Conservation (phyloP, 2,797 vertebrate species). For the Peromyscus attwateri region DNA sequence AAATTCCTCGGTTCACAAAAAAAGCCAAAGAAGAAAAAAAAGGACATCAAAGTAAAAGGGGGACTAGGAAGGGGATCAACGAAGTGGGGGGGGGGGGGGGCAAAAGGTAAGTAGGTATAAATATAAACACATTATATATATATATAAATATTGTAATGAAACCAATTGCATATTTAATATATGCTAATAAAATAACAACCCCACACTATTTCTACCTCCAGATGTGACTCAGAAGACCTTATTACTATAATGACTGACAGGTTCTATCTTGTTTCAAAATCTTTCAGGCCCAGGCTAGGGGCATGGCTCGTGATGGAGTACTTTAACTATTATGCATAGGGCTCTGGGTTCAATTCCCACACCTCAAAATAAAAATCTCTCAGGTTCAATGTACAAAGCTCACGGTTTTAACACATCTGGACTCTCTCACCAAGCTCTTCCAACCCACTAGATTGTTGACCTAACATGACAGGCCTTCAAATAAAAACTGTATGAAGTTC, state of each 20-base stretch:
- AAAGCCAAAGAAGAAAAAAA: neutral
- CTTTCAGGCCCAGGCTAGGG: neutral
- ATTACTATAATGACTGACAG: neutral
- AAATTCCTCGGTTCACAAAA: neutral
- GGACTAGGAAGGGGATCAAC: neutral
- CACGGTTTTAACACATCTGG: slow-evolving; percentile 49
- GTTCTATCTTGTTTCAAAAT: slow-evolving; percentile 53
- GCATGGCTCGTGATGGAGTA: neutral
- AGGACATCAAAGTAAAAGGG: neutral
- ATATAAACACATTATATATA: neutral
- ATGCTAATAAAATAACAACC: neutral
- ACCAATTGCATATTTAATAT: neutral
- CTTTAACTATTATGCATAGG: neutral
- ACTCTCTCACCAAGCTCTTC: slow-evolving; percentile 33
- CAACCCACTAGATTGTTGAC: slow-evolving; percentile 16
- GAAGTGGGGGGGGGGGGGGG: neutral
- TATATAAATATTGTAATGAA: neutral
- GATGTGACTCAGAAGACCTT: slow-evolving; percentile 51
- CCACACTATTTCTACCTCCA: neutral
- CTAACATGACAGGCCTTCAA: slow-evolving; percentile 9
- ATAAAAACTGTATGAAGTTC: slow-evolving; percentile 50
- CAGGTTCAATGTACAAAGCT: neutral
- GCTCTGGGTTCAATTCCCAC: neutral
- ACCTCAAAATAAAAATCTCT: neutral
- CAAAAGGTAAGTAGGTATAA: neutral